A percentile compares a stretch with the other conserved stretches of the same genome.
Conservation (phyloP, 2,113 vertebrate species). For the Cyanistes caeruleus region DNA sequence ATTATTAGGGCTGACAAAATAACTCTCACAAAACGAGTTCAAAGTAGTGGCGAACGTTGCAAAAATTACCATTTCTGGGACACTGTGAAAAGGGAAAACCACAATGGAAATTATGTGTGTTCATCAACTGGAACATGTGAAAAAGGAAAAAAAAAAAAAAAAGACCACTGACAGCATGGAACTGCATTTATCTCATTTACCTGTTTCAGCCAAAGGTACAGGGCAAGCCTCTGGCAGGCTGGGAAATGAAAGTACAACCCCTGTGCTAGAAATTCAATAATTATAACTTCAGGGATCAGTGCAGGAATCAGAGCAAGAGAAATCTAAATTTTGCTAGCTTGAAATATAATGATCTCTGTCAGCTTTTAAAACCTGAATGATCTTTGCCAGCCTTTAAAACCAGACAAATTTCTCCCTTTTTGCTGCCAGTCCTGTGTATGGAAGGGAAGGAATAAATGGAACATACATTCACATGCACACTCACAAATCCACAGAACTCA, state of each 20-base stretch:
- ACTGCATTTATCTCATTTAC: not conserved
- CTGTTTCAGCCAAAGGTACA: not conserved
- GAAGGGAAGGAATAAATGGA: not conserved
- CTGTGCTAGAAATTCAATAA: not conserved
- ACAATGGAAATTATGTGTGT: not conserved
- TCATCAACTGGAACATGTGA: not conserved
- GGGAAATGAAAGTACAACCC: not conserved
- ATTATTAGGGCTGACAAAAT: constrained; percentile 12
- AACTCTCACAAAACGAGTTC: not conserved
- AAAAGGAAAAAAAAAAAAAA: not conserved
- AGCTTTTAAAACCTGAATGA: not conserved
- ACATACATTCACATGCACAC: not conserved
- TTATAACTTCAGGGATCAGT: not conserved
- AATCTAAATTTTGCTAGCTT: not conserved
- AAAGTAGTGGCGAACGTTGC: not conserved
- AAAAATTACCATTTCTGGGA: not conserved
- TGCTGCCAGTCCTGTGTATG: not conserved
- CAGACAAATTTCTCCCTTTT: not conserved
- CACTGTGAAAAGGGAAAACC: not conserved
- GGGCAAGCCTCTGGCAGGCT: not conserved
- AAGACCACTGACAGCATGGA: not conserved
- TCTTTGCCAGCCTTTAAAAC: not conserved
- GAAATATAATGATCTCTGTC: not conserved
- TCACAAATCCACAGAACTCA: not conserved
- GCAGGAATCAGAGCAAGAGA: not conserved